A percentile compares a stretch with the other conserved stretches of the same genome.
Evolutionary conservation across 2,113 vertebrate species (phyloP).

Genomic region (Sardina pilchardus): DNA sequence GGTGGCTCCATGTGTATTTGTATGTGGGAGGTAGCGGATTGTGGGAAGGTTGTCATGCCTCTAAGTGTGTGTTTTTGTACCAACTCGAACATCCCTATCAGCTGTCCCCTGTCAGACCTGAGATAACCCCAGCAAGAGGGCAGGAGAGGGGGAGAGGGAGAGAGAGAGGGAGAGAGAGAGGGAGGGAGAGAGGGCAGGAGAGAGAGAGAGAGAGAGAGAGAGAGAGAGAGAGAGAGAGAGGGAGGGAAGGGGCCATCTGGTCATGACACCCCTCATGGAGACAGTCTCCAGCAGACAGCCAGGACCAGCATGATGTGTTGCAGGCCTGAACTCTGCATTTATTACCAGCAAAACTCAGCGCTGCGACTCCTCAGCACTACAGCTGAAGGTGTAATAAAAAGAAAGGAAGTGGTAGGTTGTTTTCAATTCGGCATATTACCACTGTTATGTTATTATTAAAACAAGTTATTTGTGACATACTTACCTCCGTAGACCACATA

Average conservation of each 20-base stretch:
- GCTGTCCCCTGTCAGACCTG: background rate
- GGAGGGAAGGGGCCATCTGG: background rate
- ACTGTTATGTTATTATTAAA: background rate
- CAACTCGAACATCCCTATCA: background rate
- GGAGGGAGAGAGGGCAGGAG: background rate
- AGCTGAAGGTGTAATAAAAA: background rate
- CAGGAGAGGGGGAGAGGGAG: background rate
- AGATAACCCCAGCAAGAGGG: background rate
- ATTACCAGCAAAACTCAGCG: background rate
- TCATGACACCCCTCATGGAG: background rate
- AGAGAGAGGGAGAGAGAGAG: too few species aligned
- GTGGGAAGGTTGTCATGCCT: background rate
- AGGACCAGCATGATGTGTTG: background rate
- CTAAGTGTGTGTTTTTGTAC: conserved; percentile 14
- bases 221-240: too few species aligned
- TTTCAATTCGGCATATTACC: background rate
- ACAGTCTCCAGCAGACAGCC: background rate
- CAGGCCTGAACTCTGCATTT: background rate
- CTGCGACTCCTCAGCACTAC: background rate
- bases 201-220: too few species aligned
- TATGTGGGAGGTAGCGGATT: background rate
- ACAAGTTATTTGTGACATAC: background rate
- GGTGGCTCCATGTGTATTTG: background rate
- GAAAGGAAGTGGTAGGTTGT: background rate
- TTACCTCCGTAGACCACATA: background rate